Base-by-base conservation (phyloP, 2,888 invertebrate genomes). In the Ditylenchus weischeri region DNA sequence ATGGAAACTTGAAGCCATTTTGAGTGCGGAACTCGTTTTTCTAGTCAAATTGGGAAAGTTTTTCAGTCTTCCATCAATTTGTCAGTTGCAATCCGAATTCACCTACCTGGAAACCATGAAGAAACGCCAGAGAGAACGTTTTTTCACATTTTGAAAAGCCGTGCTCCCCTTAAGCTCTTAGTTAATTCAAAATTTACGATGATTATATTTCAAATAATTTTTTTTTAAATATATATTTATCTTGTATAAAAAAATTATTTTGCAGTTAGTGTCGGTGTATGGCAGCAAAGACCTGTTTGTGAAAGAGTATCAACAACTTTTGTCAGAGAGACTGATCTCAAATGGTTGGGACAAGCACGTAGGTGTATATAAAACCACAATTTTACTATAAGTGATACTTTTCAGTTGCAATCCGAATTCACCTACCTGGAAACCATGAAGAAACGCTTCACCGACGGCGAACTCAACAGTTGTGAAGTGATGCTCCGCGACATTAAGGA, bases 261-360 rank as follows among this genome's bases (percentile, higher is more conserved):
- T 54, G 21, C 29, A 54, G 54, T 87, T 98, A 64, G 93, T 98
- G 0, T 94, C 93, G 84, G 93, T 98, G 57, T 96, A 98, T 84
- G 96, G 96, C 18, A 95, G 94, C 80, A 94, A 94, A 84, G 94
- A 96, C 84, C 85, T 96, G 48, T 98, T 98, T 86, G 94, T 98
- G 2, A 94, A 93, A 84, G 98, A 98, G 85, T 98, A 98, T 84
- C 88, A 94, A 63, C 93, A 91, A 51, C 86, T 98, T 21, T 86
- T 98, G 74, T 94, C 95, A 0, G 94, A 96, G 82, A 87, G 93
- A 72, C 84, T 94, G 35, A 84, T 93, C 38, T 66, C 71, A 0
- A 68, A 70, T 49, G 72, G 65, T 10, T 72, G 70, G 43, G 68
- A 72, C 21, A 72, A 76, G 62, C 78, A 81, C 71, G 79, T 79